These are phyloP conservation scores for Poecilia picta DNA, from an alignment of 2,797 vertebrate genomes.

Conservation along the genomic window DNA sequence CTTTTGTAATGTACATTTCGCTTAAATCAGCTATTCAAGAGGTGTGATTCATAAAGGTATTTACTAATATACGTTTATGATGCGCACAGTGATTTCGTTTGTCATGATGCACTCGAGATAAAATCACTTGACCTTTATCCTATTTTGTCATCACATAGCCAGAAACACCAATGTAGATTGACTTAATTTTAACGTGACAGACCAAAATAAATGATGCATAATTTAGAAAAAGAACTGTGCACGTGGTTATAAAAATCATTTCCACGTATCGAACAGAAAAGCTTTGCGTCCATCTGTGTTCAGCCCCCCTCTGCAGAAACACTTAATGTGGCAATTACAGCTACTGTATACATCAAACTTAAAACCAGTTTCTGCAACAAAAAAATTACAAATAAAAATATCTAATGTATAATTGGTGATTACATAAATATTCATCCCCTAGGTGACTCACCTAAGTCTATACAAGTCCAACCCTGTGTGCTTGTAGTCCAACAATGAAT, in stretches of 20 bases:
- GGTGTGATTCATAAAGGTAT: slow-evolving; percentile 2
- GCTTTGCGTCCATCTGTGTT: background rate
- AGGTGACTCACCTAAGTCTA: too few species aligned
- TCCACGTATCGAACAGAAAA: background rate
- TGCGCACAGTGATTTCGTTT: too few species aligned
- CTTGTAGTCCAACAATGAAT: too few species aligned
- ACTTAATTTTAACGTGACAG: background rate
- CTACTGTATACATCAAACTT: background rate
- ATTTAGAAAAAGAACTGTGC: background rate
- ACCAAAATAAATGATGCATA: background rate
- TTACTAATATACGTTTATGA: background rate
- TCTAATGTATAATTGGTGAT: too few species aligned
- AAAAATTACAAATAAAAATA: too few species aligned
- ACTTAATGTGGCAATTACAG: background rate
- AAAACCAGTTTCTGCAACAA: too few species aligned
- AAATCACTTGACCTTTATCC: background rate
- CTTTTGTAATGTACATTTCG: background rate
- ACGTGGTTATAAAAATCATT: background rate
- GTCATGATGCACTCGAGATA: background rate
- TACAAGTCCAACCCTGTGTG: too few species aligned
- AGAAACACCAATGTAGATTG: background rate
- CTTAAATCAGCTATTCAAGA: background rate
- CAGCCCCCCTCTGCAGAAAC: background rate
- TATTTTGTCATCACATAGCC: background rate
- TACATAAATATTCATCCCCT: too few species aligned